Evolutionary conservation across 2,888 invertebrate species (phyloP).

Genomic region (Yponomeuta plumbellus): DNA sequence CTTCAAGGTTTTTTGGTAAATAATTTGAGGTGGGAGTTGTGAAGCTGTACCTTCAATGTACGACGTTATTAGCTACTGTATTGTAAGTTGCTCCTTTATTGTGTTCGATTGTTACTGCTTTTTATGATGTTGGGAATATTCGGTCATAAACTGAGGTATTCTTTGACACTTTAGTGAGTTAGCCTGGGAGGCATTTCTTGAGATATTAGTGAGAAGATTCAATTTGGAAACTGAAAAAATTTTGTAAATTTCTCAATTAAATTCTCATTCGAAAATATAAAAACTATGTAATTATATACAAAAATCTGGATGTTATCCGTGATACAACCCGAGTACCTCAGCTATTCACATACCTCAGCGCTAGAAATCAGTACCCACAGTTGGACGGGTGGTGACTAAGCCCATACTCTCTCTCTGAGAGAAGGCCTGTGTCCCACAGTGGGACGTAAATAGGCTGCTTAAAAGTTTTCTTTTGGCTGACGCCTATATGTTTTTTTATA

Average conservation of each 20-base stretch:
- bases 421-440: too few species aligned
- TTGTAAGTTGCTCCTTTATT: slow-evolving; percentile 65
- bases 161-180: slow-evolving; percentile 5
- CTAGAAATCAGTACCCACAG: too few species aligned
- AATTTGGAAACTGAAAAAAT: not conserved
- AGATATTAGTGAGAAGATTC: not conserved
- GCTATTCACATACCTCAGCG: too few species aligned
- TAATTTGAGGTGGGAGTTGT: not conserved
- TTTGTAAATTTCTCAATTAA: not conserved
- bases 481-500: too few species aligned
- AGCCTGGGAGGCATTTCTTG: not conserved
- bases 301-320: too few species aligned
- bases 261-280: too few species aligned
- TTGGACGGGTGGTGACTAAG: too few species aligned
- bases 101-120: slow-evolving; percentile 64
- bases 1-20: not conserved
- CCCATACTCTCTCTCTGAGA: too few species aligned
- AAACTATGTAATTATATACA: too few species aligned
- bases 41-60: slow-evolving; percentile 4
- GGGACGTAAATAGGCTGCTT: too few species aligned
- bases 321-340: too few species aligned
- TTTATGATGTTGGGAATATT: slow-evolving; percentile 60
- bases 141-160: slow-evolving; percentile 45
- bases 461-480: too few species aligned
- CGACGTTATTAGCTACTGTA: slow-evolving; percentile 62